Base-by-base conservation (phyloP, 2,888 invertebrate genomes). In the Drosophila mimetica region DNA sequence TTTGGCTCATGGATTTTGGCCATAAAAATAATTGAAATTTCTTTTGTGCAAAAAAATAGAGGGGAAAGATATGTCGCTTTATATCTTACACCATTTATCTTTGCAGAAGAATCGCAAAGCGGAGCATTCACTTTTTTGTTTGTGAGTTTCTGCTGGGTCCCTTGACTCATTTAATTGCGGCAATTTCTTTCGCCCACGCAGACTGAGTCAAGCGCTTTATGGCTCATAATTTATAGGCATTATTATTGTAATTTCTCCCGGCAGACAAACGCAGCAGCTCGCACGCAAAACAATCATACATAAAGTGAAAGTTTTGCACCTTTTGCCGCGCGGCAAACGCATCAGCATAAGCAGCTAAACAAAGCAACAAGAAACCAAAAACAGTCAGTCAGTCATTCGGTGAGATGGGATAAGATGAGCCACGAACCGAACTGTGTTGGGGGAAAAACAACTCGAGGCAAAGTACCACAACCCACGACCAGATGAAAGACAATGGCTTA, bases 221-320 rank as follows among this genome's bases (percentile, higher is more conserved):
- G 70, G 32, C 63, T 73, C 71, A 86, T 73, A 77, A 83, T 83
- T 88, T 83, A 83, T 76, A 70, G 80, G 66, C 88, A 86, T 88
- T 88, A 83, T 79, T 79, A 79, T 85, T 83, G 72, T 86, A 86
- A 86, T 88, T 88, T 87, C 77, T 88, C 63, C 72, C 25, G 34
- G 18, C 52, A 53, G 63, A 44, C 71, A 67, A 63, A 77, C 44
- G 52, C 48, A 61, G 80, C 66, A 52, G 55, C 64, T 73, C 60
- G 53, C 83, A 86, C 84, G 86, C 80, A 80, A 84, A 73, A 88
- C 79, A 87, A 85, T 70, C 54, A 69, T 39, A 75, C 64, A 69
- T 79, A 72, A 79, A 89, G 88, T 88, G 89, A 88, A 88, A 88
- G 89, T 88, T 88, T 89, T 88, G 86, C 86, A 88, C 79, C 88